phyloP scores from a whole-genome alignment of 2,113 vertebrate genomes.

The Peromyscus maniculatus region DNA sequence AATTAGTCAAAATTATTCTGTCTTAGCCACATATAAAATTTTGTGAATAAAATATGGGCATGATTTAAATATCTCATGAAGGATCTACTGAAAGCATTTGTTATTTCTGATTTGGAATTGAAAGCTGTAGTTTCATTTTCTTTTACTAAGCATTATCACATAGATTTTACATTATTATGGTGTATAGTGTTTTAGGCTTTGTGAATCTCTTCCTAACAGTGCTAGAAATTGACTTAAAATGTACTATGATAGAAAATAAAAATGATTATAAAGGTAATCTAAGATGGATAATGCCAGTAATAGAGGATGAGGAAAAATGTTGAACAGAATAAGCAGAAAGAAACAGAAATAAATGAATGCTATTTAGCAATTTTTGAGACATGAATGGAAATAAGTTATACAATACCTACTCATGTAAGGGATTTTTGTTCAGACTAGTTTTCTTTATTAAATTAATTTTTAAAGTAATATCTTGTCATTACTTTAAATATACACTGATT shows the following conservation, averaged over 20 bases:
- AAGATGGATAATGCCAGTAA: neutral
- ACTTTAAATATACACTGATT: neutral
- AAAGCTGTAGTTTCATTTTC: neutral
- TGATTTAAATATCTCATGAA: neutral
- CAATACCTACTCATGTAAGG: no score
- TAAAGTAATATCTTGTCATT: no score
- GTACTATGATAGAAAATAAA: conserved; percentile 30
- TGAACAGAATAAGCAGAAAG: neutral
- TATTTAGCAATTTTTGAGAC: conserved; percentile 22
- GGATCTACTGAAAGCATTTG: neutral
- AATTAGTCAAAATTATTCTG: conserved; percentile 27
- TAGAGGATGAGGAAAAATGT: neutral
- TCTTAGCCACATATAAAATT: neutral
- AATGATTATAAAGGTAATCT: conserved; percentile 8
- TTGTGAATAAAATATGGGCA: conserved; percentile 1
- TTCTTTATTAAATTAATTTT: no score
- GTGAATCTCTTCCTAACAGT: conserved; percentile 36
- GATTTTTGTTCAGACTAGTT: no score
- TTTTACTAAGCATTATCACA: neutral
- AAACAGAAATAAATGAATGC: conserved; percentile 18
- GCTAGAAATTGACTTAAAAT: conserved; percentile 31
- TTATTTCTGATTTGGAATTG: conserved; percentile 47
- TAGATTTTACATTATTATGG: conserved; percentile 41
- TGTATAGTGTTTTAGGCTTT: conserved; percentile 15
- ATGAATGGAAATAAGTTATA: neutral